Conservation (phyloP, 1,140 invertebrate genomes). For the Coptotermes formosanus region DNA sequence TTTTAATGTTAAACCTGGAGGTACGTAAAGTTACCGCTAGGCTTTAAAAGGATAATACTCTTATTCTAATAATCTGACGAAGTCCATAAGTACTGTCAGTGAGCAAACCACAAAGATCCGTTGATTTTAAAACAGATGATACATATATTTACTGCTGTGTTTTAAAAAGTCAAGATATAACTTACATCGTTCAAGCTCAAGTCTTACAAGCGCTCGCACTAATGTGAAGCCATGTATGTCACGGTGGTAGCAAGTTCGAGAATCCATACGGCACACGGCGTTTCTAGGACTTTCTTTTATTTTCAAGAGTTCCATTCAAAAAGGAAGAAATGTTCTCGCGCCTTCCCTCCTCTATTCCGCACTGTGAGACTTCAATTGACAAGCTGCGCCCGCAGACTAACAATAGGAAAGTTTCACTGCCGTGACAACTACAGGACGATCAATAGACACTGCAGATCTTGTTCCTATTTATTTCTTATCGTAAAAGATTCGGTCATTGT, state of each 20-base stretch:
- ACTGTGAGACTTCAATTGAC: neutral
- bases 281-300: neutral
- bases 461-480: neutral
- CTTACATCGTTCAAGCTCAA: too few species aligned
- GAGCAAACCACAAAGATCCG: too few species aligned
- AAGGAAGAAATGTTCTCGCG: conserved; percentile 14
- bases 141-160: too few species aligned
- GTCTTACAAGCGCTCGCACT: too few species aligned
- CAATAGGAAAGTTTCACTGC: neutral
- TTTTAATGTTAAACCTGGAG: too few species aligned
- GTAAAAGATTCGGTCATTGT: too few species aligned
- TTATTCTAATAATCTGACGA: too few species aligned
- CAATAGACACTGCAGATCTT: neutral
- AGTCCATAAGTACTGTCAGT: too few species aligned
- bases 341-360: neutral
- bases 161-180: too few species aligned
- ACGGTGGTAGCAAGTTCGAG: neutral
- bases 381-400: neutral
- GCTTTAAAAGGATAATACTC: too few species aligned
- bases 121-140: too few species aligned
- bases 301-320: neutral
- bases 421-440: neutral
- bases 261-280: neutral
- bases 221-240: neutral
- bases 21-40: too few species aligned